Evolutionary conservation across 2,797 vertebrate species (phyloP).

Genomic region (Lepus townsendii): DNA sequence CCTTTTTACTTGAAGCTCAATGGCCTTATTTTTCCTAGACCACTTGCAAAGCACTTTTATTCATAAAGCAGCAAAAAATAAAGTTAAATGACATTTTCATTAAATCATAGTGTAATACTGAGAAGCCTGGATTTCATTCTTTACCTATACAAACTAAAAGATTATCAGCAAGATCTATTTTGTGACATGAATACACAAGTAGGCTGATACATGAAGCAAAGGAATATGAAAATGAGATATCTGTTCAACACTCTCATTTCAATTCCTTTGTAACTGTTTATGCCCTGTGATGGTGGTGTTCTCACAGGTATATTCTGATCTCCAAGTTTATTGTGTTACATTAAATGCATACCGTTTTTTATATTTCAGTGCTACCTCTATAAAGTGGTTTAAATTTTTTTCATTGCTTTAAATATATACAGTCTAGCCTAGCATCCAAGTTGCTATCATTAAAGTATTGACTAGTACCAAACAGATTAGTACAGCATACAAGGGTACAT

Average conservation of each 20-base stretch:
- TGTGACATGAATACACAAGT: not conserved
- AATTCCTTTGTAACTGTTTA: not conserved
- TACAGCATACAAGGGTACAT: rapidly evolving
- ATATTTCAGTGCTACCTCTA: not conserved
- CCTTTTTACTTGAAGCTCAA: not conserved
- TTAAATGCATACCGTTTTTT: not conserved
- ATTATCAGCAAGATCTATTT: not conserved
- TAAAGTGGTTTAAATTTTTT: not conserved
- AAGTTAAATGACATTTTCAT: not conserved
- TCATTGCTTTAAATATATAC: not conserved
- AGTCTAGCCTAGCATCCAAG: not conserved
- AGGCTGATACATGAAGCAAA: not conserved
- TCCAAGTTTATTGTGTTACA: not conserved
- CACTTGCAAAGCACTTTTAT: not conserved
- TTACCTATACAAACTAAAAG: not conserved
- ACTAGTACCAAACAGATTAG: not conserved
- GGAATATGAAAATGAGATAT: too few species aligned
- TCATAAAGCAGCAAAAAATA: not conserved
- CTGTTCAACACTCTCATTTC: not conserved
- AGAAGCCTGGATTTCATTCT: not conserved
- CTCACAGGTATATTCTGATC: not conserved
- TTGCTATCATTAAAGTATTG: not conserved
- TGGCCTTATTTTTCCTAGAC: not conserved
- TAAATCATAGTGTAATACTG: not conserved
- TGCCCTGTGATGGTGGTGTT: too few species aligned